These are phyloP conservation scores for Neomicropteryx cornuta DNA, from an alignment of 1,140 invertebrate species.

Conservation along the genomic window DNA sequence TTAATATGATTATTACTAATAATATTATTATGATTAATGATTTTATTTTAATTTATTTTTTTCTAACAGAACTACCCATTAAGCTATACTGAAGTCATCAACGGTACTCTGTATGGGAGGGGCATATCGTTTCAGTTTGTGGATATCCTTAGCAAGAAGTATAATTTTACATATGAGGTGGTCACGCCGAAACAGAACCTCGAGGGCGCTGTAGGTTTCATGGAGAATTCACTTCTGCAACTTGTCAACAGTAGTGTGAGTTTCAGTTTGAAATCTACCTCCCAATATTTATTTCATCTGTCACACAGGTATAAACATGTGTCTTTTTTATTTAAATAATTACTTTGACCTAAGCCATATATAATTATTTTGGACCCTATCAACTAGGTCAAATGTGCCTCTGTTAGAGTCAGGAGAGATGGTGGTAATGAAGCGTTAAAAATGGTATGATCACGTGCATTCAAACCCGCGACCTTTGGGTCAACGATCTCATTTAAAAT, in stretches of 20 bases:
- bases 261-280: no score
- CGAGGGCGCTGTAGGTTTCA: slow-evolving; percentile 31
- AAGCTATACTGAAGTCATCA: slow-evolving; percentile 40
- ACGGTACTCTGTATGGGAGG: slow-evolving; percentile 43
- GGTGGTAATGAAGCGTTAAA: no score
- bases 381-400: no score
- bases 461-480: no score
- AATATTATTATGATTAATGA: background rate
- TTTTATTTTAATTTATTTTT: slow-evolving; percentile 7
- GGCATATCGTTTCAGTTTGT: slow-evolving; percentile 65
- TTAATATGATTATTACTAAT: no score
- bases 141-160: slow-evolving; percentile 51
- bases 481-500: no score
- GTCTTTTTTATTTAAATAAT: slow-evolving; percentile 2
- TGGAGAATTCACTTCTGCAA: slow-evolving; percentile 46
- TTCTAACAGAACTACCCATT: slow-evolving; percentile 47
- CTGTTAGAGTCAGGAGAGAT: no score
- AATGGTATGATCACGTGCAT: no score
- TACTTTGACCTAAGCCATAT: background rate
- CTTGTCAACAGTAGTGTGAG: slow-evolving; percentile 46
- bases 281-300: background rate
- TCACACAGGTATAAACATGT: background rate
- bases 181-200: slow-evolving; percentile 44
- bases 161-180: slow-evolving; percentile 62
- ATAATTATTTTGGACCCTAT: no score